A percentile compares a stretch with the other conserved stretches of the same genome.
Conservation (phyloP, 92 coral and sea anemone genomes). For the Desmophyllum pertusum region DNA sequence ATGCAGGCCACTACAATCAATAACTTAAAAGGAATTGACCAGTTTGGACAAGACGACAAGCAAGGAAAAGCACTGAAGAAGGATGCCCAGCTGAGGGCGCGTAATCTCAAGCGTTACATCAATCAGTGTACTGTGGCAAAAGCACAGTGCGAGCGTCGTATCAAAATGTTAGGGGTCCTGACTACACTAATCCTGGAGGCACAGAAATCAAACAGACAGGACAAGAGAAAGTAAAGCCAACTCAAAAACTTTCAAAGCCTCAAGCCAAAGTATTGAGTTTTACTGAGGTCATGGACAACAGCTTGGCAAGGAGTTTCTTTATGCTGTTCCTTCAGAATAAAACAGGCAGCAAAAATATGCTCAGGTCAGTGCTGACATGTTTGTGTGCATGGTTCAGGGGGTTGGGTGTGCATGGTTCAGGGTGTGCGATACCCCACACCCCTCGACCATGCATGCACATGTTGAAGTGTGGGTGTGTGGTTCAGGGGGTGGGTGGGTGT, state of each 20-base stretch:
- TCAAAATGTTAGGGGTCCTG: slow-evolving; percentile 99
- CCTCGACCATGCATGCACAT: no score
- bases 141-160: slow-evolving; percentile 94
- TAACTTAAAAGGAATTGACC: slow-evolving; percentile 89
- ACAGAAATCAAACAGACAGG: slow-evolving; percentile 54
- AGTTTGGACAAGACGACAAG: slow-evolving; percentile 64
- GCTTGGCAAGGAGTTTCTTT: slow-evolving; percentile 95
- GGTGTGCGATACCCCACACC: no score
- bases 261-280: slow-evolving; percentile 80
- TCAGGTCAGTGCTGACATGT: slow-evolving; percentile 60
- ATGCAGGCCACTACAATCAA: slow-evolving; percentile 99
- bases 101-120: slow-evolving; percentile 91
- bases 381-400: no score
- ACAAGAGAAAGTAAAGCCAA: slow-evolving; percentile 59
- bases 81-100: slow-evolving; percentile 90
- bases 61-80: slow-evolving; percentile 81
- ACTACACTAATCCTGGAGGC: slow-evolving; percentile 71
- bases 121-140: slow-evolving; percentile 99
- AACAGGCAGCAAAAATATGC: slow-evolving; percentile 86
- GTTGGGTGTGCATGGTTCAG: no score
- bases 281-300: slow-evolving; percentile 93
- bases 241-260: slow-evolving; percentile 45
- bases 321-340: slow-evolving; percentile 93
- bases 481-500: no score
- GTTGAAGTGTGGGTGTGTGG: no score